Conservation (phyloP, 2,113 vertebrate species). For the Mystacornis crossleyi region DNA sequence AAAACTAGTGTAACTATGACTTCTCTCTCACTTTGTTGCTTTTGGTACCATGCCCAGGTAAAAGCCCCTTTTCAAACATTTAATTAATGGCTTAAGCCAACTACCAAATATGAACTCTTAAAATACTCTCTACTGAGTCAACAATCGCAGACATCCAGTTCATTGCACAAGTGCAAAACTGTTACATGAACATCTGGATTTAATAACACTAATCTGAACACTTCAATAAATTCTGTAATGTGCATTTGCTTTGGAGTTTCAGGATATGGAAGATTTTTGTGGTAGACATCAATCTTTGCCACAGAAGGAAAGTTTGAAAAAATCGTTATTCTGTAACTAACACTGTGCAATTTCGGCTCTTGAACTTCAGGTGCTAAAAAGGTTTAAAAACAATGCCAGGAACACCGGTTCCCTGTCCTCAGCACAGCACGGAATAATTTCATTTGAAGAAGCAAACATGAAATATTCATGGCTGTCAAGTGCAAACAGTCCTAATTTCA, state of each 20-base stretch:
- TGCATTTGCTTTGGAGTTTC: conserved; percentile 31
- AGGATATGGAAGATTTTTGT: conserved; percentile 33
- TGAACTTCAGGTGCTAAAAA: not conserved
- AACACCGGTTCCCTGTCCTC: not conserved
- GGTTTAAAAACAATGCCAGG: not conserved
- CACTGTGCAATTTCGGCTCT: not conserved
- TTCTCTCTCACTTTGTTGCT: not conserved
- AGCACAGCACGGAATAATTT: not conserved
- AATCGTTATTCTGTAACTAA: not conserved
- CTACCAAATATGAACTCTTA: conserved; percentile 17
- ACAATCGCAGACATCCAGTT: not conserved
- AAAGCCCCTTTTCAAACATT: conserved; percentile 45
- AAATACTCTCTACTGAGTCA: conserved; percentile 34
- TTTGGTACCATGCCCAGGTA: not conserved
- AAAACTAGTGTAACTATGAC: not conserved
- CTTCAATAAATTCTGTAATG: conserved; percentile 25
- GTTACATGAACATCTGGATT: conserved; percentile 47
- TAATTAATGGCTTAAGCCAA: conserved; percentile 28
- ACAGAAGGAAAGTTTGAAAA: not conserved
- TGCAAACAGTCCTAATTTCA: not conserved
- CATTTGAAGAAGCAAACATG: not conserved
- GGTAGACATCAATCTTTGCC: not conserved
- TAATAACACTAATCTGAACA: conserved; percentile 39
- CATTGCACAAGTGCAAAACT: conserved; percentile 27
- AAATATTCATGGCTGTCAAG: not conserved